A percentile compares a stretch with the other conserved stretches of the same genome.
phyloP scores from a whole-genome alignment of 30 jellyfish, hydroid and myxozoan species.

The Aurelia aurita complex sp. Pacific region DNA sequence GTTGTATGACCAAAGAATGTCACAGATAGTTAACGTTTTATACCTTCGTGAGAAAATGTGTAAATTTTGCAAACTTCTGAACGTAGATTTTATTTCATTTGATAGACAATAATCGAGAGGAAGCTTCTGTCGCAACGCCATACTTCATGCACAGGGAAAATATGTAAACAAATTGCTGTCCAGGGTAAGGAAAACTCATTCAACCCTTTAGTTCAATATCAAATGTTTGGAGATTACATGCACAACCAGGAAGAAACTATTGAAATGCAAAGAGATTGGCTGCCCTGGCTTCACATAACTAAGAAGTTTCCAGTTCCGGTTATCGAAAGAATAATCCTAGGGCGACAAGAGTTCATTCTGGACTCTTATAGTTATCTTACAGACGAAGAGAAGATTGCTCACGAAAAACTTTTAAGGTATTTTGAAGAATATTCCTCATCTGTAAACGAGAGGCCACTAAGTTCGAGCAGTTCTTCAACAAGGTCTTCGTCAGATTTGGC shows the following conservation, averaged over 20 bases:
- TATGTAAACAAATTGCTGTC: background rate
- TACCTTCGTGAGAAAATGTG: too few relatives aligned
- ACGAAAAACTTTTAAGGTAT: constrained; percentile 46
- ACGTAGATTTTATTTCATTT: background rate
- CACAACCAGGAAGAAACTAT: constrained; percentile 38
- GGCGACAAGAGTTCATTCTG: constrained; percentile 51
- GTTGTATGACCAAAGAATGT: too few relatives aligned
- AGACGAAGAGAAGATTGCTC: constrained; percentile 63
- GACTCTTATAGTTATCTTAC: constrained; percentile 54
- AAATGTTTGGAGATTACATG: constrained; percentile 43
- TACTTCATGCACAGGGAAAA: too few relatives aligned
- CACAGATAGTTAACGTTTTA: too few relatives aligned
- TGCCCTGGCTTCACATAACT: constrained; percentile 22
- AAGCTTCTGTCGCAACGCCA: constrained; percentile 27
- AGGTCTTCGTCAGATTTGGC: constrained; percentile 18
- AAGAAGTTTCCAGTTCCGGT: constrained; percentile 23
- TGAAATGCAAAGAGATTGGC: constrained; percentile 27
- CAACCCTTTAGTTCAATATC: constrained; percentile 35
- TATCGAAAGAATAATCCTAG: constrained; percentile 34
- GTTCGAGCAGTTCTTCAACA: constrained; percentile 46
- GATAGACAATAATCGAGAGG: constrained; percentile 41
- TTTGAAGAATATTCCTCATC: constrained; percentile 18
- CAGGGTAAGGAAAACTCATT: background rate
- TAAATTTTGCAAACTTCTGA: background rate
- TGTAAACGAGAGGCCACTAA: constrained; percentile 20